phyloP scores from a whole-genome alignment of 2,888 invertebrate genomes.

The Thecocarcelia acutangulata region DNA sequence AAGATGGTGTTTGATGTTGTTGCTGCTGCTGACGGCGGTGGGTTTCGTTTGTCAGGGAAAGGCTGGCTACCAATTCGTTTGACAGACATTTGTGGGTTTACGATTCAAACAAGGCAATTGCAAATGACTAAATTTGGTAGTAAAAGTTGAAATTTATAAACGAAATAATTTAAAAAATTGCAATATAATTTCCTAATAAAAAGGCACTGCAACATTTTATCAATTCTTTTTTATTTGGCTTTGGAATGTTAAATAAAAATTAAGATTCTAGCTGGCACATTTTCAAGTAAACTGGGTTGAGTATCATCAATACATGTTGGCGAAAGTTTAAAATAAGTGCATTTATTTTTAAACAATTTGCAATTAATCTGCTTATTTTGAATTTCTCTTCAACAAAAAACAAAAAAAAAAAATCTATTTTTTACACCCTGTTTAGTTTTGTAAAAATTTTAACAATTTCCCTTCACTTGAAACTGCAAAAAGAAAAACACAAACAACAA shows the following conservation, averaged over 20 bases:
- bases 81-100: slow-evolving; percentile 47
- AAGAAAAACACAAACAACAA: slow-evolving; percentile 4
- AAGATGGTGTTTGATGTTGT: slow-evolving; percentile 44
- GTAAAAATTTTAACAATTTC: slow-evolving; percentile 58
- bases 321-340: too few species aligned
- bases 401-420: not conserved
- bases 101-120: not conserved
- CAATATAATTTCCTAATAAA: slow-evolving; percentile 1
- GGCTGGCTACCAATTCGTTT: slow-evolving; percentile 30
- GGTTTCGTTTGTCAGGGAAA: slow-evolving; percentile 34
- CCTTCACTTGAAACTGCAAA: not conserved
- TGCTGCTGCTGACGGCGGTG: slow-evolving; percentile 13
- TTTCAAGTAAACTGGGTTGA: too few species aligned
- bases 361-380: too few species aligned
- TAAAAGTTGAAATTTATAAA: slow-evolving; percentile 15
- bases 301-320: too few species aligned
- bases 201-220: not conserved
- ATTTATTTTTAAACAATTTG: too few species aligned
- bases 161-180: not conserved
- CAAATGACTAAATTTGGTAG: slow-evolving; percentile 26
- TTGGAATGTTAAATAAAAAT: not conserved
- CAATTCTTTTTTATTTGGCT: not conserved
- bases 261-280: too few species aligned
- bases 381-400: too few species aligned
- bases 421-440: slow-evolving; percentile 55